These are phyloP conservation scores for Eciton burchellii DNA, from an alignment of 1,140 invertebrate species.

Conservation along the genomic window DNA sequence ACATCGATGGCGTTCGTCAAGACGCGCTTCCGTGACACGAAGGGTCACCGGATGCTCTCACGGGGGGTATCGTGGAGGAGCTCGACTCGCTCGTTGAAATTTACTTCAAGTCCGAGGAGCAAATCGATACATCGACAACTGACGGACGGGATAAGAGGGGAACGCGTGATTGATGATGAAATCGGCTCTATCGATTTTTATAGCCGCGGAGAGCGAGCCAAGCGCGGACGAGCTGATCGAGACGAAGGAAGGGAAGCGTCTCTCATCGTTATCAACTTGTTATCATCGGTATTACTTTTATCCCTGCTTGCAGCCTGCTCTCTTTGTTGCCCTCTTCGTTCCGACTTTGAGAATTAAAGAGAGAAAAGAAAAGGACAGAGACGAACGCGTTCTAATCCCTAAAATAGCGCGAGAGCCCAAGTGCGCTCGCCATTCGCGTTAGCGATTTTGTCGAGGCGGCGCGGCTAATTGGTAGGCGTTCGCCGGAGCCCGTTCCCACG, in stretches of 20 bases:
- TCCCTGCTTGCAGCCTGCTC: background rate
- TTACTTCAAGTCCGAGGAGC: no score
- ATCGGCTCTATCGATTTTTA: no score
- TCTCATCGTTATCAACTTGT: background rate
- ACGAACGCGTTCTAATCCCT: background rate
- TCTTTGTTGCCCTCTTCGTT: background rate
- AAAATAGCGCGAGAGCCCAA: conserved; percentile 26
- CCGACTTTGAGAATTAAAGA: background rate
- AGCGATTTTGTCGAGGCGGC: conserved; percentile 39
- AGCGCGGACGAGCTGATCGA: background rate
- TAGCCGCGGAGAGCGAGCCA: background rate
- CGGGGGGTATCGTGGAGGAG: conserved; percentile 1
- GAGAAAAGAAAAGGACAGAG: no score
- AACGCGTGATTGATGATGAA: background rate
- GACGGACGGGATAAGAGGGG: background rate
- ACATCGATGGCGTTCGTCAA: background rate
- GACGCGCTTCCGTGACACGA: background rate
- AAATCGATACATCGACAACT: background rate
- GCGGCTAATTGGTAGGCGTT: conserved; percentile 26
- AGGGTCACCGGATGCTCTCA: conserved; percentile 24
- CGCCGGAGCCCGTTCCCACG: conserved; percentile 25
- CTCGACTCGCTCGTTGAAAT: background rate
- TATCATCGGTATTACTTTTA: background rate
- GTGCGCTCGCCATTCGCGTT: conserved; percentile 3
- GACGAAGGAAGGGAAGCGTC: no score